Base-by-base conservation (phyloP, 2,797 vertebrate genomes). In the Lerista edwardsae region DNA sequence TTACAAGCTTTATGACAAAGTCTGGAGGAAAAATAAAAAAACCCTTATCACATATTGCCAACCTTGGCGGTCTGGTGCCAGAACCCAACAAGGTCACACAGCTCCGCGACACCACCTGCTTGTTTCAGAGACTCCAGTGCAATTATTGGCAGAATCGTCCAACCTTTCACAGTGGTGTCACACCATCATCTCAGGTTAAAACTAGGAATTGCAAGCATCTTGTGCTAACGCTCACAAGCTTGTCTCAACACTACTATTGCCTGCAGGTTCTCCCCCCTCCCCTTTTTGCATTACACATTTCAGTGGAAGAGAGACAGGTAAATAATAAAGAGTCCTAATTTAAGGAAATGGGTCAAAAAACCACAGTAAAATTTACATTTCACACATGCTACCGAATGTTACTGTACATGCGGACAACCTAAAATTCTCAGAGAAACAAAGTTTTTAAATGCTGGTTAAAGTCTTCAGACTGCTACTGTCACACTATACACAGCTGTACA, bases 391-490 rank as follows among this genome's bases (percentile, higher is more conserved):
- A 91, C 68, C 84, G 76, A 83, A 91, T 86, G 90, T 86, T 61
- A 25, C 25, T 88, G 84, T 94, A 90, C 84, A 89, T n/a, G 91
- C 93, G 87, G 19, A 89, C 92, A 92, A 93, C 93, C 92, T 90
- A 89, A 90, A 55, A 93, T 89, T 92, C 80, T 91, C 88, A n/a
- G 34, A 83, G 91, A 90, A 3, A 77, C 23, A 69, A 80, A 68
- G 7, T 67, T 82, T 89, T 84, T 85, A 93, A 95, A 95, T 95
- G 95, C 95, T 96, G 95, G 96, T 96, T 94, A 88, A 81, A 93
- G 88, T 94, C 90, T 94, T 93, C 80, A 94, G 93, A 94, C 94
- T 92, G 94, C 95, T 72, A 93, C 93, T 71, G 90, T 92, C 91
- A 91, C 93, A 94, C 90, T 88, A 91, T 81, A 90, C 94, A 75